phyloP scores from a whole-genome alignment of 2,888 invertebrate genomes.

The Temnothorax unifasciatus region DNA sequence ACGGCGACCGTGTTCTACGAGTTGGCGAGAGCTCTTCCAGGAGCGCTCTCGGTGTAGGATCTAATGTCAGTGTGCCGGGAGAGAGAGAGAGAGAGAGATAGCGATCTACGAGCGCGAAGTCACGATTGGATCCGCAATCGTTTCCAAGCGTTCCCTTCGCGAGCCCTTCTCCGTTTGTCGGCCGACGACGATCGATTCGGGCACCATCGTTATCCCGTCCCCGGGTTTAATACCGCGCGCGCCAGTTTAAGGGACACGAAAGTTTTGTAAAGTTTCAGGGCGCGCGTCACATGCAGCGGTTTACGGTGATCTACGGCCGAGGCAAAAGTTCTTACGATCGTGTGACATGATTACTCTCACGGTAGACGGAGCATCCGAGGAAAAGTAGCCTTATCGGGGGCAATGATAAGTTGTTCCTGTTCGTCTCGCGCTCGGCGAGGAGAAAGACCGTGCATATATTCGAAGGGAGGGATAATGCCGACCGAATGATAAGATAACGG shows the following conservation, averaged over 20 bases:
- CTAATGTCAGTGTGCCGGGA: slow-evolving; percentile 28
- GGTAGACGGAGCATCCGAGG: slow-evolving; percentile 54
- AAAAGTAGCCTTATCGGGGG: slow-evolving; percentile 62
- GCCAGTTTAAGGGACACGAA: slow-evolving; percentile 67
- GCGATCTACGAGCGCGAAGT: slow-evolving; percentile 39
- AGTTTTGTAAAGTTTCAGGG: slow-evolving; percentile 71
- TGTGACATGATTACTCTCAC: slow-evolving; percentile 70
- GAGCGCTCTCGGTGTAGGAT: background rate
- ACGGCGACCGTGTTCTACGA: slow-evolving; percentile 16
- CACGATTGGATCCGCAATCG: slow-evolving; percentile 28
- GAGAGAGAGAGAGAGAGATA: slow-evolving; percentile 13
- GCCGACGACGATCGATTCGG: slow-evolving; percentile 51
- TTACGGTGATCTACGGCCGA: slow-evolving; percentile 70
- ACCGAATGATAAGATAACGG: slow-evolving; percentile 50
- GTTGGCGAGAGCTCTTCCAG: slow-evolving; percentile 23
- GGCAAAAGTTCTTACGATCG: slow-evolving; percentile 72
- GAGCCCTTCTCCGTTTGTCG: slow-evolving; percentile 21
- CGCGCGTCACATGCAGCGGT: slow-evolving; percentile 74
- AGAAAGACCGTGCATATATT: slow-evolving; percentile 61
- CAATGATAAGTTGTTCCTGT: slow-evolving; percentile 59
- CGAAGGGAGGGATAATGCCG: slow-evolving; percentile 50
- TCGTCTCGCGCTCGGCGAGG: slow-evolving; percentile 36
- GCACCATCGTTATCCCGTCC: slow-evolving; percentile 58
- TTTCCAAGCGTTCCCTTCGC: background rate
- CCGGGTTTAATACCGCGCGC: slow-evolving; percentile 67